Conservation (phyloP, 2,113 vertebrate genomes). For the Corythornis vintsioides region DNA sequence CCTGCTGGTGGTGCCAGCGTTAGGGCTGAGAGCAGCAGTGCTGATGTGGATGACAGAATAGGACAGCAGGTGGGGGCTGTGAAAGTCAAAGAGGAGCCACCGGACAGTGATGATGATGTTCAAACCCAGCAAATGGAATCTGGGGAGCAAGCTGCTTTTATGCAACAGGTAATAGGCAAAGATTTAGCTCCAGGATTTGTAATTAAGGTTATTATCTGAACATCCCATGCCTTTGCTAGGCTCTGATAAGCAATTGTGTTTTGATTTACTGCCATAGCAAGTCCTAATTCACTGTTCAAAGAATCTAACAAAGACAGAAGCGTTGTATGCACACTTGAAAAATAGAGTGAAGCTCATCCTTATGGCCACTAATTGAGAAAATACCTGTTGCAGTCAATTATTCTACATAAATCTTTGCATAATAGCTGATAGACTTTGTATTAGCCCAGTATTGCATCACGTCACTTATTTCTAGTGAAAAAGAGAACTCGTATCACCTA, state of each 20-base stretch:
- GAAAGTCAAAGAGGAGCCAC: constrained; percentile 94
- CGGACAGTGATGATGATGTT: constrained; percentile 90
- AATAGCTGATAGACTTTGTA: constrained; percentile 48
- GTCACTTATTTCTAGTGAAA: constrained; percentile 58
- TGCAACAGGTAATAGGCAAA: constrained; percentile 97
- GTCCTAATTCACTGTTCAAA: constrained; percentile 58
- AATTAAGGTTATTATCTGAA: constrained; percentile 96
- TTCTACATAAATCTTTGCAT: constrained; percentile 29
- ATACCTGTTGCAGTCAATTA: constrained; percentile 59
- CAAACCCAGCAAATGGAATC: constrained; percentile 85
- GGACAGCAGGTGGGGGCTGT: constrained; percentile 84
- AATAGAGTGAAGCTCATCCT: constrained; percentile 57
- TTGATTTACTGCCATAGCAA: constrained; percentile 54
- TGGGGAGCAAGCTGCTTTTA: constrained; percentile 89
- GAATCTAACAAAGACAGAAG: constrained; percentile 49
- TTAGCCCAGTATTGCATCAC: constrained; percentile 52
- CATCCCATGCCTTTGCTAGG: constrained; percentile 19
- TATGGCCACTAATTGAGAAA: constrained; percentile 61
- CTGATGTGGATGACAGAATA: constrained; percentile 75
- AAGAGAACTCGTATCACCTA: constrained; percentile 48
- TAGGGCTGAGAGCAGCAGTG: constrained; percentile 84
- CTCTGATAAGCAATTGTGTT: constrained; percentile 60
- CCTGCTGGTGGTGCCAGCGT: constrained; percentile 81
- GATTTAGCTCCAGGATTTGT: constrained; percentile 90
- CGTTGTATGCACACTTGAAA: constrained; percentile 60